Conservation (phyloP, 1,140 invertebrate genomes). For the Akabosia matsudoensis region DNA sequence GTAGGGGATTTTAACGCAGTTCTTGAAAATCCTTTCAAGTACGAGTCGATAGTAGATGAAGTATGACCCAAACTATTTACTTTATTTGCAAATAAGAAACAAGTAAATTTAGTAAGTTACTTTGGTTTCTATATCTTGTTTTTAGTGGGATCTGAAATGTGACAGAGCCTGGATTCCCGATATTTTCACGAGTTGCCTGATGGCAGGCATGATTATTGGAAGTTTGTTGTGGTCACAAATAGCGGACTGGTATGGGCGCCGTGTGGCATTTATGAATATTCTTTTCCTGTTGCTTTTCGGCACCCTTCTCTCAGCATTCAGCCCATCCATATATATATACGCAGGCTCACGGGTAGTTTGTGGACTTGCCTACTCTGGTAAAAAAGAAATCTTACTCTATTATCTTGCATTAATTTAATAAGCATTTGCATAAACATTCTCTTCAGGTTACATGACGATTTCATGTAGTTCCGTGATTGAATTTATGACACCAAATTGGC, state of each 20-base stretch:
- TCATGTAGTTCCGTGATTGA: background rate
- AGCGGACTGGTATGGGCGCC: background rate
- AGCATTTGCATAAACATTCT: background rate
- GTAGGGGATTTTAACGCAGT: too few species aligned
- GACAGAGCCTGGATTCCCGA: constrained; percentile 1
- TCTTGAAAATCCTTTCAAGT: too few species aligned
- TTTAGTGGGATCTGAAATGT: constrained; percentile 1
- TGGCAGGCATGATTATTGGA: background rate
- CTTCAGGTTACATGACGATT: background rate
- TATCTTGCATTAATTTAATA: background rate
- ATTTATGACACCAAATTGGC: background rate
- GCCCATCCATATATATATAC: background rate
- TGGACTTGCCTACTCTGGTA: background rate
- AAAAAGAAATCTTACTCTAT: background rate
- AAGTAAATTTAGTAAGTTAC: too few species aligned
- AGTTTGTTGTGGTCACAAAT: background rate
- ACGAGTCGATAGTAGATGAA: too few species aligned
- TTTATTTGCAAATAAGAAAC: too few species aligned
- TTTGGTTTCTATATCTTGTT: too few species aligned
- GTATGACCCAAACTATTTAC: too few species aligned
- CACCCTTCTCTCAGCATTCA: background rate
- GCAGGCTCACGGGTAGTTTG: background rate
- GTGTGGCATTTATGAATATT: background rate
- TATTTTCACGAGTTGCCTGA: background rate
- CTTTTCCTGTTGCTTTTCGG: background rate